Percentiles rank a stretch among this genome's conserved stretches.
Evolutionary conservation across 2,888 invertebrate genomes (phyloP).

Genomic region (Pollenia labialis): DNA sequence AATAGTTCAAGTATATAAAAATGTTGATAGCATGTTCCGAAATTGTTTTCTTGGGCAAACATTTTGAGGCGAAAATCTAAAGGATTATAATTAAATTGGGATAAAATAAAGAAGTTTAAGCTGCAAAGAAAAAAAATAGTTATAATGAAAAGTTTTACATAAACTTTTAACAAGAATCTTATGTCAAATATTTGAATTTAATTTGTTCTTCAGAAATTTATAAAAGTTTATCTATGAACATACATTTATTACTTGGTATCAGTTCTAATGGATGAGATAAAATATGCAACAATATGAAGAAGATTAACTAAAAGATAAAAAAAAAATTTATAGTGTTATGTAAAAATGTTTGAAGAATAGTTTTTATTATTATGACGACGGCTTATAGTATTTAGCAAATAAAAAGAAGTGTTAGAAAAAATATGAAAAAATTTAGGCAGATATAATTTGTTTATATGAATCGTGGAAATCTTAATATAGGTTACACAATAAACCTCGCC

Average conservation of each 20-base stretch:
- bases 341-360: constrained; percentile 6
- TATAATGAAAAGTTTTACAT: constrained; percentile 44
- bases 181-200: constrained; percentile 57
- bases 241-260: background rate
- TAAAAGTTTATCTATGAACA: constrained; percentile 10
- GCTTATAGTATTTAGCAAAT: too few species aligned
- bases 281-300: constrained; percentile 17
- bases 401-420: too few species aligned
- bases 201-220: constrained; percentile 26
- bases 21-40: constrained; percentile 49
- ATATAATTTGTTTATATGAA: too few species aligned
- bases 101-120: constrained; percentile 2
- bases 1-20: constrained; percentile 68
- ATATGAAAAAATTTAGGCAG: too few species aligned
- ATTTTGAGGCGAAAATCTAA: constrained; percentile 48
- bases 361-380: background rate
- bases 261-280: constrained; percentile 31
- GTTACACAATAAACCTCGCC: too few species aligned
- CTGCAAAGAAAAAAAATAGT: background rate
- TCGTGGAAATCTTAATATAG: too few species aligned
- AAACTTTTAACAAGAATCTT: constrained; percentile 51
- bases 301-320: constrained; percentile 24
- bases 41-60: constrained; percentile 46
- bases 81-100: constrained; percentile 38
- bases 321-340: background rate